These are phyloP conservation scores for Sandelia bainsii DNA, from an alignment of 2,797 vertebrate species.

Conservation along the genomic window DNA sequence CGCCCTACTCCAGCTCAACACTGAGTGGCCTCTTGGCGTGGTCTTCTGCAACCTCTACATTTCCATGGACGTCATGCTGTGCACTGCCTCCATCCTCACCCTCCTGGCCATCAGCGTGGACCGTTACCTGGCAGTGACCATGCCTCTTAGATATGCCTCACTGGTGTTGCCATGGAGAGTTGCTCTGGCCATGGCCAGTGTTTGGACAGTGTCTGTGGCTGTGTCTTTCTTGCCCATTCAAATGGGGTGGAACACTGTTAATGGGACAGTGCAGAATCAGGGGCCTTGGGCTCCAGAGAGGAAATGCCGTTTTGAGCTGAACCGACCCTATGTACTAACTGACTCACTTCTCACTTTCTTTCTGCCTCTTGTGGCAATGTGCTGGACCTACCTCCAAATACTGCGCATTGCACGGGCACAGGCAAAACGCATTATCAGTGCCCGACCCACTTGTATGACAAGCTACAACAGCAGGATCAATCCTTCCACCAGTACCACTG, in stretches of 20 bases:
- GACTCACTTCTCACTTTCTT: slow-evolving; percentile 93
- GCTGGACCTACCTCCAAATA: slow-evolving; percentile 91
- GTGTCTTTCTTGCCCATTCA: slow-evolving; percentile 95
- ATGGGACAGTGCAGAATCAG: slow-evolving; percentile 81
- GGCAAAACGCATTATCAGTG: slow-evolving; percentile 89
- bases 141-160: slow-evolving; percentile 89
- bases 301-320: slow-evolving; percentile 88
- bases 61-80: slow-evolving; percentile 98
- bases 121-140: slow-evolving; percentile 92
- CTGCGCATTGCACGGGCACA: slow-evolving; percentile 92
- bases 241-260: slow-evolving; percentile 93
- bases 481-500: slow-evolving; percentile 41
- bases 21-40: slow-evolving; percentile 93
- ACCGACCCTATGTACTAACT: slow-evolving; percentile 87
- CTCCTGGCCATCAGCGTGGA: slow-evolving; percentile 96
- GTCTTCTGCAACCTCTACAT: slow-evolving; percentile 97
- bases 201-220: slow-evolving; percentile 92
- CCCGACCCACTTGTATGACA: slow-evolving; percentile 70
- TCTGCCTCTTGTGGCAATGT: slow-evolving; percentile 92
- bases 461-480: slow-evolving; percentile 61
- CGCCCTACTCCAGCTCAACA: slow-evolving; percentile 91
- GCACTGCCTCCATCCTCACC: slow-evolving; percentile 97
- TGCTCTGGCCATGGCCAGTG: slow-evolving; percentile 83
- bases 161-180: slow-evolving; percentile 88
- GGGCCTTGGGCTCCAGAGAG: slow-evolving; percentile 55